These are phyloP conservation scores for Coluber constrictor DNA, from an alignment of 2,797 vertebrate genomes.

Conservation along the genomic window DNA sequence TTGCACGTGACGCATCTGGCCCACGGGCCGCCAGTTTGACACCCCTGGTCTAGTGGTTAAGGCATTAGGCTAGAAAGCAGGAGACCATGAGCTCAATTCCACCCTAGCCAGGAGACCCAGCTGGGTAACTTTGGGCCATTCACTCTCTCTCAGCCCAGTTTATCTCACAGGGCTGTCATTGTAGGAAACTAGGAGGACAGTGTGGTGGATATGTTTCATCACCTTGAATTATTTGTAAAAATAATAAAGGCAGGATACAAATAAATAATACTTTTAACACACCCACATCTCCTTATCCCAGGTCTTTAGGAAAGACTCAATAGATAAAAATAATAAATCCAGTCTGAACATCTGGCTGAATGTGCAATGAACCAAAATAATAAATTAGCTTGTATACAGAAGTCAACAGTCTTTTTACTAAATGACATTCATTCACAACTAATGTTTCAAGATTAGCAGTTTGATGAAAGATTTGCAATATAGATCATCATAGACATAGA, in stretches of 20 bases:
- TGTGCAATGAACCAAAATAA: not conserved
- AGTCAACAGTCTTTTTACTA: not conserved
- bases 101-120: not conserved
- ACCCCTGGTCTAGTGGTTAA: not conserved
- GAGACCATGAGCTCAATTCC: not conserved
- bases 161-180: not conserved
- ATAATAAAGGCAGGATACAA: not conserved
- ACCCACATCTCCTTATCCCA: not conserved
- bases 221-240: not conserved
- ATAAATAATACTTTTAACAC: not conserved
- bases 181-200: not conserved
- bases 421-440: not conserved
- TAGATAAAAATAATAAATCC: not conserved
- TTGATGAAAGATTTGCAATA: not conserved
- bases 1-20: too few relatives aligned
- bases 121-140: not conserved
- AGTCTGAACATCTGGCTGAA: not conserved
- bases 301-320: not conserved
- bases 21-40: too few relatives aligned
- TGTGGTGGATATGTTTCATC: not conserved
- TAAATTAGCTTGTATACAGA: not conserved
- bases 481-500: not conserved
- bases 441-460: not conserved
- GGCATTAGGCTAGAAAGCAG: not conserved
- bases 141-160: not conserved